phyloP scores from a whole-genome alignment of 2,113 vertebrate species.

The Ctenomys sociabilis region DNA sequence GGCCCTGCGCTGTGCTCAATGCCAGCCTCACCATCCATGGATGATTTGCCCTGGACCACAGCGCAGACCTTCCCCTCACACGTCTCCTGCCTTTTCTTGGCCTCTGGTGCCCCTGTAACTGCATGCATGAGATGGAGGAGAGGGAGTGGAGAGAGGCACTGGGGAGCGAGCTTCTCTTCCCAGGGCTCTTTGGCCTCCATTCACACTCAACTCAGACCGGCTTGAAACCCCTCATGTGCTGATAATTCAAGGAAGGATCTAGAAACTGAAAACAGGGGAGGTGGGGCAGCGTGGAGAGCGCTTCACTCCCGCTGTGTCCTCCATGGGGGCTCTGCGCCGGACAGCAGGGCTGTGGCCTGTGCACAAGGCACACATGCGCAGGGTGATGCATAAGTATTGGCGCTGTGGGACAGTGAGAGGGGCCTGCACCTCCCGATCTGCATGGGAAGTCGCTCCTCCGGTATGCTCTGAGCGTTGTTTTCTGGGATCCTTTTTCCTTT shows the following conservation, averaged over 20 bases:
- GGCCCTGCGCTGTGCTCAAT: background rate
- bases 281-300: background rate
- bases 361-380: too few relatives aligned
- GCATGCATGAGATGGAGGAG: too few relatives aligned
- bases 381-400: background rate
- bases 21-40: background rate
- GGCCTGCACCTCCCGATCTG: background rate
- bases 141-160: too few relatives aligned
- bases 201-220: background rate
- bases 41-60: background rate
- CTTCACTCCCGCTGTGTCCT: background rate
- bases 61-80: background rate
- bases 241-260: background rate
- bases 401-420: background rate
- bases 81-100: background rate
- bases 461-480: background rate
- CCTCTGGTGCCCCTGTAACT: too few relatives aligned
- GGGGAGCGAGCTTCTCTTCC: background rate
- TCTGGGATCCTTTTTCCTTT: background rate
- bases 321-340: background rate
- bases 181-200: background rate
- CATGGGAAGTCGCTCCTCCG: background rate
- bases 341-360: background rate
- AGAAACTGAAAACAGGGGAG: background rate
- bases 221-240: background rate